Percentiles rank a stretch among this genome's conserved stretches.
Evolutionary conservation across 92 coral and sea anemone genomes (phyloP).

Genomic region (Siderastrea radians): DNA sequence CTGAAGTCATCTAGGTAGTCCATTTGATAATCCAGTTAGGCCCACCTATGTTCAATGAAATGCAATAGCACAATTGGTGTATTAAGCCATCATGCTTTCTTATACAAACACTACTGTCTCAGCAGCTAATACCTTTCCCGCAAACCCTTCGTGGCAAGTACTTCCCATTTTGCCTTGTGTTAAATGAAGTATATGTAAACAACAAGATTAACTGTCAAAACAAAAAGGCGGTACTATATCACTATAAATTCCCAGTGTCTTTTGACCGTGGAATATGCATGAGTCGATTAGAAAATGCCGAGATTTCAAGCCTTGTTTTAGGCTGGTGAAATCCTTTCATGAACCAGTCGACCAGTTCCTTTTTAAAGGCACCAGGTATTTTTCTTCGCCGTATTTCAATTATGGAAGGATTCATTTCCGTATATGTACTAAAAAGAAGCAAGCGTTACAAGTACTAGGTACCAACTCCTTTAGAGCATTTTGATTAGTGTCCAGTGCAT

Average conservation of each 20-base stretch:
- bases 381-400: too few relatives aligned
- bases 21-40: not conserved
- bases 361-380: too few relatives aligned
- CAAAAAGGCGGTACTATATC: too few relatives aligned
- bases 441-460: too few relatives aligned
- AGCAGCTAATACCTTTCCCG: slow-evolving; percentile 2
- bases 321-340: not conserved
- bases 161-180: not conserved
- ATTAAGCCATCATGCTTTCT: not conserved
- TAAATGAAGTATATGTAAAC: not conserved
- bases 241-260: not conserved
- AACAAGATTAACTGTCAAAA: not conserved
- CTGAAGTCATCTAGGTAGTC: not conserved
- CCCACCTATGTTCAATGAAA: not conserved
- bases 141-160: not conserved
- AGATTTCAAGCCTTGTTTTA: not conserved
- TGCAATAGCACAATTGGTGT: not conserved
- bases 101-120: slow-evolving; percentile 1
- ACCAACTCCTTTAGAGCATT: too few relatives aligned
- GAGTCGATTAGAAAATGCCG: not conserved
- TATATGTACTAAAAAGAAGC: too few relatives aligned
- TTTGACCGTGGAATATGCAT: not conserved
- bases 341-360: not conserved
- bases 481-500: too few relatives aligned
- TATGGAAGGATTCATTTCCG: too few relatives aligned